These are phyloP conservation scores for Menidia menidia DNA, from an alignment of 2,797 vertebrate species.

Conservation along the genomic window DNA sequence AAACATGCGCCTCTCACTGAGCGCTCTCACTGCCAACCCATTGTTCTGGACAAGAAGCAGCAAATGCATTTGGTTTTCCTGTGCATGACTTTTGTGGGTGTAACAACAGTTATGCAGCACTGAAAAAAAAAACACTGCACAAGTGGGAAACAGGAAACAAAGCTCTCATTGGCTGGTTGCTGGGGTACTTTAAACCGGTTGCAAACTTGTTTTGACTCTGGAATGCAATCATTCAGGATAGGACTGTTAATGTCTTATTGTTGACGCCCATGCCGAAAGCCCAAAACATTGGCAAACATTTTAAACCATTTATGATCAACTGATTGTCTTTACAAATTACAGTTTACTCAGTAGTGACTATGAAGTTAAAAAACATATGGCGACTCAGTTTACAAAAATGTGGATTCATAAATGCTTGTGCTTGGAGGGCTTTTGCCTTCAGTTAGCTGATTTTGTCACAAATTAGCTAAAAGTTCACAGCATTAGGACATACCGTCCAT, in stretches of 20 bases:
- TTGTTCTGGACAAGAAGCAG: conserved; percentile 57
- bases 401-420: no score
- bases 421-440: no score
- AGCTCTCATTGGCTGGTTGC: conserved; percentile 60
- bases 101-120: conserved; percentile 51
- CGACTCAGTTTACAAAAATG: no score
- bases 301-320: neutral
- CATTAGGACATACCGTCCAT: neutral
- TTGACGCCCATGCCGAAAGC: conserved; percentile 12
- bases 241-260: conserved; percentile 21
- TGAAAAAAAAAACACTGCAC: conserved; percentile 34
- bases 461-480: conserved; percentile 23
- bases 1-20: neutral
- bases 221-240: conserved; percentile 67
- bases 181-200: conserved; percentile 32
- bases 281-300: neutral
- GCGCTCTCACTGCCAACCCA: conserved; percentile 12
- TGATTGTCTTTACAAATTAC: neutral
- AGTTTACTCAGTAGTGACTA: neutral
- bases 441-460: neutral
- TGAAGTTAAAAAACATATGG: no score
- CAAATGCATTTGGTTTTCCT: conserved; percentile 54
- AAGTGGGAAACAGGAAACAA: conserved; percentile 76
- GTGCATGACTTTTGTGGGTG: conserved; percentile 61
- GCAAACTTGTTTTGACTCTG: conserved; percentile 38